Conservation (phyloP, 1,140 invertebrate genomes). For the Temnothorax curvispinosus region DNA sequence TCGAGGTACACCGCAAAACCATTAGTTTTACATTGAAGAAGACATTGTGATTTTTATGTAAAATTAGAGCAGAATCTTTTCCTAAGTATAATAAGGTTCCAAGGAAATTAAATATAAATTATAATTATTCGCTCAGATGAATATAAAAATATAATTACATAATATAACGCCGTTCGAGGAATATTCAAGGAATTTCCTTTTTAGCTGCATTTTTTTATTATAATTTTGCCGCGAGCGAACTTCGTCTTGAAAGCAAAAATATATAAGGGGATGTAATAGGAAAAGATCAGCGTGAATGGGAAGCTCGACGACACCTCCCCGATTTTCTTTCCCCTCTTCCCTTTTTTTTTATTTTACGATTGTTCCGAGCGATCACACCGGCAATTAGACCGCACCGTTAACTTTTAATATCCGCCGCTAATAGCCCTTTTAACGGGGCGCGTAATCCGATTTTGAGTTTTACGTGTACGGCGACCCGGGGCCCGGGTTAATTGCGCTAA, state of each 20-base stretch:
- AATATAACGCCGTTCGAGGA: neutral
- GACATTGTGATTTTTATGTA: neutral
- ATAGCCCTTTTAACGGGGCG: conserved; percentile 70
- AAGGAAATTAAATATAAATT: neutral
- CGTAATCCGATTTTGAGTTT: conserved; percentile 75
- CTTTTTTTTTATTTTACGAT: neutral
- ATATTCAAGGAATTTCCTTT: neutral
- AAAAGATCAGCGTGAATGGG: neutral
- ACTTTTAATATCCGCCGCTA: conserved; percentile 74
- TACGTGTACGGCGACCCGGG: conserved; percentile 13
- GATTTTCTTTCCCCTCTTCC: neutral
- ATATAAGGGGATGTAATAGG: neutral
- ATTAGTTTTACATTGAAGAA: neutral
- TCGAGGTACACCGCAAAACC: neutral
- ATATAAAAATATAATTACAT: neutral
- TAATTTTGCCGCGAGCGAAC: neutral
- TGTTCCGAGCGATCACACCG: conserved; percentile 15
- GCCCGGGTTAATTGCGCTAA: conserved; percentile 67
- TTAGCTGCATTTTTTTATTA: neutral
- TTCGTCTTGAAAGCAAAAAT: neutral
- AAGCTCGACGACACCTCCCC: neutral
- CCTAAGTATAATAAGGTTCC: neutral
- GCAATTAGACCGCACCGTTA: conserved; percentile 65
- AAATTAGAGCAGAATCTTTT: neutral
- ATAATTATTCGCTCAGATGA: neutral